Evolutionary conservation across 1,140 invertebrate genomes (phyloP), one percentile per base, ranked within the genome.

Genomic region (Drosophila subpulchrella): DNA sequence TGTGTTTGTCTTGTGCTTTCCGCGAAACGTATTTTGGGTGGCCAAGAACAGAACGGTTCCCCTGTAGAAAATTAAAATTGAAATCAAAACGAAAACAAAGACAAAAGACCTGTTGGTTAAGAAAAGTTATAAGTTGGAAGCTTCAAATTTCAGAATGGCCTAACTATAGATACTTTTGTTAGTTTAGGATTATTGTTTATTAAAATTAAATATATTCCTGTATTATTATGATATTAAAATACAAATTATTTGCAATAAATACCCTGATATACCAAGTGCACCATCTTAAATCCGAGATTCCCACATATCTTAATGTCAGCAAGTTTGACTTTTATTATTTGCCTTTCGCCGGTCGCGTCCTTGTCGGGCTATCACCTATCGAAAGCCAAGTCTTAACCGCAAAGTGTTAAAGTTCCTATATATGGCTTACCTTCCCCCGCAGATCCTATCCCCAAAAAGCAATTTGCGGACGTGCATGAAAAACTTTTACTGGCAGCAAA

Each of bases 401-500:
- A 86, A 88, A 86, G 82, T 86, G 82, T 88, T 88, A 73, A 88
- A 86, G 71, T 86, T 88, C 79, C 47, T 71, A 50, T 60, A 65
- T 44, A 76, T 66, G 73, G 51, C 41, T 58, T 74, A 58, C 61
- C 57, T 73, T 72, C 62, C 41, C 41, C 53, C 39, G 17, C 63
- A 47, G 34, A 63, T 39, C 47, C 38, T 51, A 24, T 62, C 59
- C 58, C 81, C 81, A 70, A 71, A 82, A 84, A 90, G 85, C 85
- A 90, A 90, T 90, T 90, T 90, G 85, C 81, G 85, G 85, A 90
- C 86, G 86, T 90, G 80, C 81, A 91, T 81, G 84, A 56, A 89
- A 88, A 91, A 91, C 74, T 91, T 91, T 91, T 90, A 82, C 89
- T 86, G 81, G 63, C 78, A 89, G 83, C 85, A 91, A 91, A 91